Conservation (phyloP, 1,140 invertebrate genomes). For the Cotesia vestalis region DNA sequence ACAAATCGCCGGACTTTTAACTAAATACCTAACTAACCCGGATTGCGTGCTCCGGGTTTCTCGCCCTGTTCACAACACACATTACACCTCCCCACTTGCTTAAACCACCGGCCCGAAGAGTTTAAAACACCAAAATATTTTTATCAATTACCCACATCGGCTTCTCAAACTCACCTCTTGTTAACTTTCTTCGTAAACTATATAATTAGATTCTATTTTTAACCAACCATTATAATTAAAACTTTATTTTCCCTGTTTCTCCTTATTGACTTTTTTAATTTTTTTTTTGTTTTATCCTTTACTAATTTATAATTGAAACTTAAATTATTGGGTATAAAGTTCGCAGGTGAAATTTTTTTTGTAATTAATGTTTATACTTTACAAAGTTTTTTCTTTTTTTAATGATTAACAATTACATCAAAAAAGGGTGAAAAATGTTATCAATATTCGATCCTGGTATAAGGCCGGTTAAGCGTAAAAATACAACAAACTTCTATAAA, state of each 20-base stretch:
- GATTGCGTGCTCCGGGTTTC: too few species aligned
- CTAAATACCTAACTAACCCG: too few species aligned
- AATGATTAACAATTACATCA: neutral
- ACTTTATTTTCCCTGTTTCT: neutral
- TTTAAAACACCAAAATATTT: too few species aligned
- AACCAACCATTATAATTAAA: neutral
- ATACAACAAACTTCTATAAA: conserved; percentile 47
- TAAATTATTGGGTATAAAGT: neutral
- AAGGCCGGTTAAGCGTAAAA: conserved; percentile 38
- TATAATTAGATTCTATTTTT: conserved; percentile 2
- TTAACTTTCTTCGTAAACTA: neutral
- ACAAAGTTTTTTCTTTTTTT: neutral
- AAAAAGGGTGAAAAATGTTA: neutral
- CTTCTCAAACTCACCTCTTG: too few species aligned
- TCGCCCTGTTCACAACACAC: too few species aligned
- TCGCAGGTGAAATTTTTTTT: conserved; percentile 10
- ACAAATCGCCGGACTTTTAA: conserved; percentile 8
- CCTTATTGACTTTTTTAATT: neutral
- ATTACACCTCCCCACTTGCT: too few species aligned
- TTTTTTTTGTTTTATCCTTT: neutral
- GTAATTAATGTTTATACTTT: neutral
- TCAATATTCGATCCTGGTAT: neutral
- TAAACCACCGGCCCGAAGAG: neutral
- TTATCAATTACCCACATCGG: too few species aligned
- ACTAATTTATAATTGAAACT: neutral